Conservation (phyloP, 2,888 invertebrate genomes). For the Laspeyria flexula region DNA sequence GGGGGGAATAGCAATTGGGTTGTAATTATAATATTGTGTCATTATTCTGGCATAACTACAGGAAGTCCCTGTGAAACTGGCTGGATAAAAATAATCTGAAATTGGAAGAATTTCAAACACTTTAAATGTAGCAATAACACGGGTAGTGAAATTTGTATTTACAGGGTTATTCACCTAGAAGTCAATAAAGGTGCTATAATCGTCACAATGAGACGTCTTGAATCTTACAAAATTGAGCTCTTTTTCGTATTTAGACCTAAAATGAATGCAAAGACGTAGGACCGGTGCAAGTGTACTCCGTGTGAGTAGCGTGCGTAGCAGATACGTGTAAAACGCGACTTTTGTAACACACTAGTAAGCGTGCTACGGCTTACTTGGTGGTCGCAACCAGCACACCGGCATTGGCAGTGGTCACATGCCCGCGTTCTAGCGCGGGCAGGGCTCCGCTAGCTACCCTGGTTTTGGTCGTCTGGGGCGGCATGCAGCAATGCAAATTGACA, state of each 20-base stretch:
- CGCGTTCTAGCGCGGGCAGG: constrained; percentile 80
- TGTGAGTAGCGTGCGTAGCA: constrained; percentile 55
- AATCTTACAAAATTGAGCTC: too few relatives aligned
- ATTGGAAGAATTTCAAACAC: too few relatives aligned
- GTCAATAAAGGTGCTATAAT: constrained; percentile 4
- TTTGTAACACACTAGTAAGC: constrained; percentile 69
- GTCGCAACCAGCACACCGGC: constrained; percentile 80
- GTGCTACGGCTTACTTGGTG: constrained; percentile 83
- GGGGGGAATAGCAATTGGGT: not conserved
- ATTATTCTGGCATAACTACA: too few relatives aligned
- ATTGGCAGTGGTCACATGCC: constrained; percentile 82
- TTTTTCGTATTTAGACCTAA: not conserved
- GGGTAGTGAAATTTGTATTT: not conserved
- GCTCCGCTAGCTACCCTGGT: constrained; percentile 86
- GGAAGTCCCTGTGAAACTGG: too few relatives aligned
- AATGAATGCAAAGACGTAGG: constrained; percentile 30
- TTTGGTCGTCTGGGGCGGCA: constrained; percentile 90
- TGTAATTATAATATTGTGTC: too few relatives aligned
- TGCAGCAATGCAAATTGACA: constrained; percentile 96
- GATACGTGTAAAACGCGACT: constrained; percentile 48
- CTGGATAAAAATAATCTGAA: too few relatives aligned
- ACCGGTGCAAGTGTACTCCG: constrained; percentile 47
- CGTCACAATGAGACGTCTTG: not conserved
- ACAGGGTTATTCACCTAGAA: constrained; percentile 1
- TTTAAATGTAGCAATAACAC: too few relatives aligned